phyloP scores from a whole-genome alignment of 2,797 vertebrate species.

The Pseudotriccus pelzelni region DNA sequence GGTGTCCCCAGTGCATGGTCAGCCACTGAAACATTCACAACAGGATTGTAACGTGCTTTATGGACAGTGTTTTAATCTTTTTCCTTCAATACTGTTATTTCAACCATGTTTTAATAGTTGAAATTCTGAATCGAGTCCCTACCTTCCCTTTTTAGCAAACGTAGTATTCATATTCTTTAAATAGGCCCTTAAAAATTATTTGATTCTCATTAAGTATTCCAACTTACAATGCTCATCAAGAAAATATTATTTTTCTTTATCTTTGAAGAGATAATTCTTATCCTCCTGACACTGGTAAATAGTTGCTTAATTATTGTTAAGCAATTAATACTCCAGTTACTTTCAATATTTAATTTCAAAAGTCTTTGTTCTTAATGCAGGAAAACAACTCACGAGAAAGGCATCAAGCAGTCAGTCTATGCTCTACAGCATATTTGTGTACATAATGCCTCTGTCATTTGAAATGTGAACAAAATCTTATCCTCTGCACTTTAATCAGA shows the following conservation, averaged over 20 bases:
- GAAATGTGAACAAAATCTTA: neutral
- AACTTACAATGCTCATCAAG: neutral
- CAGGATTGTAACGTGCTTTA: neutral
- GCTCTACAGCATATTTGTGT: neutral
- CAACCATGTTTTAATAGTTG: neutral
- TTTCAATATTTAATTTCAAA: neutral
- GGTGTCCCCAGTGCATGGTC: neutral
- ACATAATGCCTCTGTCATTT: neutral
- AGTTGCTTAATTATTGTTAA: neutral
- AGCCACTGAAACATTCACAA: too few relatives aligned
- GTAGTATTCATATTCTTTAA: neutral
- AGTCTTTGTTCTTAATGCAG: neutral
- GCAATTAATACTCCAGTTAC: neutral
- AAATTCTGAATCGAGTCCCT: neutral
- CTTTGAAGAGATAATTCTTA: neutral
- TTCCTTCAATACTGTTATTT: neutral
- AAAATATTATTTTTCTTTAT: neutral
- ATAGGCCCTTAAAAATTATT: neutral
- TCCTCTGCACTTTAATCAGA: neutral
- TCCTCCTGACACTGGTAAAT: neutral
- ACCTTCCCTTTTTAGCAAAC: neutral
- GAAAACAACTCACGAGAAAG: neutral
- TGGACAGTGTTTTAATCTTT: neutral
- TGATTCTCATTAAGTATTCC: neutral
- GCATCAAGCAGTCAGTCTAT: neutral